Conservation (phyloP, 2,797 vertebrate species). For the Trematomus bernacchii region DNA sequence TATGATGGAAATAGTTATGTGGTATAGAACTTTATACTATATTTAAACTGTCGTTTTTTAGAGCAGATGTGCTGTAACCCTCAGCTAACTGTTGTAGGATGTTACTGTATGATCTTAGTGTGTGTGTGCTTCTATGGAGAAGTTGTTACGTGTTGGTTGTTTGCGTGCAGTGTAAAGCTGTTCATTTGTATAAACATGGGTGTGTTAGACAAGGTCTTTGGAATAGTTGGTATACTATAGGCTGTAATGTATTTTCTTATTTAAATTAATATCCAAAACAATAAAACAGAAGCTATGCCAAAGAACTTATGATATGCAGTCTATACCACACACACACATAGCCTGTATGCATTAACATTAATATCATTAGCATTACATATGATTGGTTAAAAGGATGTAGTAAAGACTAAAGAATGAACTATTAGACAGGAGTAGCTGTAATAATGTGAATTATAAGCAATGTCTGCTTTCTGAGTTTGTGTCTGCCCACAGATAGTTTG, state of each 20-base stretch:
- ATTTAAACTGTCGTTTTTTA: too few relatives aligned
- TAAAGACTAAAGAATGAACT: slow-evolving; percentile 22
- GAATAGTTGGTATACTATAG: slow-evolving; percentile 23
- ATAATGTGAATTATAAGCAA: slow-evolving; percentile 12
- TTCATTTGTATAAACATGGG: not conserved
- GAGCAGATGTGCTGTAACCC: too few relatives aligned
- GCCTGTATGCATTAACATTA: slow-evolving; percentile 10
- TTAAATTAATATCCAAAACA: slow-evolving; percentile 53
- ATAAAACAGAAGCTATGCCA: slow-evolving; percentile 33
- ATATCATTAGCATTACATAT: slow-evolving; percentile 20
- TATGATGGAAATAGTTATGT: too few relatives aligned
- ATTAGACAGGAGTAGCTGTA: not conserved
- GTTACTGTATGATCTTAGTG: too few relatives aligned
- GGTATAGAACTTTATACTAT: too few relatives aligned
- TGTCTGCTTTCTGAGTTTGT: slow-evolving; percentile 18
- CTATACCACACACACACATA: too few relatives aligned
- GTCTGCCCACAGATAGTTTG: slow-evolving; percentile 10
- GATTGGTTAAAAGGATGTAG: not conserved
- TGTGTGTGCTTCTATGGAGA: not conserved
- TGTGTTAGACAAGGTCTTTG: slow-evolving; percentile 28
- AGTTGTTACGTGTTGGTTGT: not conserved
- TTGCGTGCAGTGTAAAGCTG: not conserved
- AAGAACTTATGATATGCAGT: slow-evolving; percentile 2
- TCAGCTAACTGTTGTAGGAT: too few relatives aligned
- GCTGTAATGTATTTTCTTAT: slow-evolving; percentile 56